Base-by-base conservation (phyloP, 2,797 vertebrate species). In the Sparidentex hasta region DNA sequence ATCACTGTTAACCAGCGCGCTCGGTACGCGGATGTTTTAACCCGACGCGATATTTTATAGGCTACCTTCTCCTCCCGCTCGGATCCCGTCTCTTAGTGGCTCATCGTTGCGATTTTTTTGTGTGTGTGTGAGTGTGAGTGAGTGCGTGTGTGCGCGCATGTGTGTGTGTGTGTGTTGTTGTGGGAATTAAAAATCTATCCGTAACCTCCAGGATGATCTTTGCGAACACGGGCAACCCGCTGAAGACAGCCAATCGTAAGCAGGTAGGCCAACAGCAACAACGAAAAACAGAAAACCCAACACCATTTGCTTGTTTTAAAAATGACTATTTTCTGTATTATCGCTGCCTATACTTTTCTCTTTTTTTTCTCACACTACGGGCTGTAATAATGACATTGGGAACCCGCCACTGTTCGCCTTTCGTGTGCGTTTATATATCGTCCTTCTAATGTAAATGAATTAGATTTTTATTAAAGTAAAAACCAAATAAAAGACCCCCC, bases 161-260 rank as follows among this genome's bases (percentile, higher is more conserved):
- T 33, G 6, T 7, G 29, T 7, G 29, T 7, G 29, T 33, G 29
- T 33, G 29, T 33, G 29, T 54, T 17, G 23, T 13, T 27, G 38
- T 62, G 66, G 46, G 75, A 84, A 82, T 79, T 78, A 82, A 70
- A 76, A 74, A 77, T 43, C 23, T 11, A 84, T 83, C 82, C 62
- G 33, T 84, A 92, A 91, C 86, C 92, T 93, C 90, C 93, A 95
- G 89, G 91, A 99, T 99, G 98, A 99, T 99, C 94, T 99, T 98
- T 95, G 97, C 98, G 78, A 97, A 96, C 90, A 96, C 96, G 80
- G 95, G 94, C 93, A 96, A 96, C 90, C 96, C 96, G 33, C 93
- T 96, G 91, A 96, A 96, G 94, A 96, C 92, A 93, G 93, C 86
- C 80, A 96, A 93, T 92, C 95, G 97, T 88, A 98, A 99, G 91